Evolutionary conservation across 64 coral and sea anemone species (phyloP).

Genomic region (Stichodactyla mertensii): DNA sequence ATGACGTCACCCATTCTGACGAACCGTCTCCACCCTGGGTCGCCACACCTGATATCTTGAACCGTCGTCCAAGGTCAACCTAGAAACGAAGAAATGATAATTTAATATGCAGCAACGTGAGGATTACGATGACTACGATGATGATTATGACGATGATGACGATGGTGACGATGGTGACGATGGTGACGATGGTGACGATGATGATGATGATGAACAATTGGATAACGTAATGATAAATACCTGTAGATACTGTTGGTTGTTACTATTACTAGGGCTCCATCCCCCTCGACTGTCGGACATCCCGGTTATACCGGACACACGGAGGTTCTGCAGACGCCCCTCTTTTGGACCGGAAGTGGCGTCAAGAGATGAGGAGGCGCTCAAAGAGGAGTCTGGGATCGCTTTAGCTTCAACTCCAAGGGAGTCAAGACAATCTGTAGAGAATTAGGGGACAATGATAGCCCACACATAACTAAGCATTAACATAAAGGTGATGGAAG

Average conservation of each 20-base stretch:
- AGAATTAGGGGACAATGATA: background rate
- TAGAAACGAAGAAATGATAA: background rate
- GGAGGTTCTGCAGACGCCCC: conserved; percentile 50
- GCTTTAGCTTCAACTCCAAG: conserved; percentile 73
- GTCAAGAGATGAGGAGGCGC: conserved; percentile 60
- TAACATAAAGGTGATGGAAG: no score
- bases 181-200: no score
- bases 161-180: no score
- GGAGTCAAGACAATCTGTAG: conserved; percentile 65
- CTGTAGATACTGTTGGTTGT: conserved; percentile 79
- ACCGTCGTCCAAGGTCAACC: conserved; percentile 61
- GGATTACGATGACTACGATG: no score
- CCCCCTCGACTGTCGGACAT: conserved; percentile 71
- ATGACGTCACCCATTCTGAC: conserved; percentile 88
- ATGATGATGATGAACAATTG: background rate
- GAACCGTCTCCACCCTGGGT: conserved; percentile 77
- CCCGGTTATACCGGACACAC: conserved; percentile 50
- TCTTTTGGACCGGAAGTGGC: conserved; percentile 40
- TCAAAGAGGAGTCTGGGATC: conserved; percentile 73
- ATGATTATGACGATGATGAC: no score
- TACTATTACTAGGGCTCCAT: conserved; percentile 71
- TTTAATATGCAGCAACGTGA: no score
- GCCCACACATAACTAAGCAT: no score
- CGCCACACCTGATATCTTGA: conserved; percentile 78
- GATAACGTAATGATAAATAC: background rate